These are phyloP conservation scores for Phrynocephalus forsythii DNA, from an alignment of 2,797 vertebrate species.

Conservation along the genomic window DNA sequence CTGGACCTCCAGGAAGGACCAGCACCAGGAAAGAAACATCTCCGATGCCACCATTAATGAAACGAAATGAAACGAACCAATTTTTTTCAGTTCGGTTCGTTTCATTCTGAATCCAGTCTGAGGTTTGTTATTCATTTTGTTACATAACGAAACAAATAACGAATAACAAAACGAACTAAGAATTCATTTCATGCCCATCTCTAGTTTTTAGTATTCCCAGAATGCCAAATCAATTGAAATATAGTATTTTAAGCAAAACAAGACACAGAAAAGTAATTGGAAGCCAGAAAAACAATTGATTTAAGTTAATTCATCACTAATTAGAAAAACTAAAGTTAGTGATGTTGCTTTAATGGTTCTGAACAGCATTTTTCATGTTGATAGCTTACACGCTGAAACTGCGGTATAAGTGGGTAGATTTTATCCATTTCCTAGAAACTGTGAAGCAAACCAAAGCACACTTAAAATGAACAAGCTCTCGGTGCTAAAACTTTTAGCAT, in stretches of 20 bases:
- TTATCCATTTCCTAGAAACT: background rate
- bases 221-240: slow-evolving; percentile 3
- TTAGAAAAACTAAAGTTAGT: background rate
- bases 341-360: slow-evolving; percentile 3
- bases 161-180: no score
- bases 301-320: slow-evolving; percentile 41
- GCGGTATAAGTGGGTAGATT: background rate
- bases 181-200: no score
- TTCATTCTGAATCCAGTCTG: no score
- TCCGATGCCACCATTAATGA: no score
- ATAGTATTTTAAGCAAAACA: slow-evolving; percentile 40
- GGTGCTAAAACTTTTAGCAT: background rate
- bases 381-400: background rate
- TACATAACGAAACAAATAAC: no score
- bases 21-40: no score
- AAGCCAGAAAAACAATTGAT: slow-evolving; percentile 50
- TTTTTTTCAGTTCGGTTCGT: no score
- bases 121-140: no score
- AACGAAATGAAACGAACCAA: no score
- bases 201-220: no score
- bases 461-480: background rate
- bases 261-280: slow-evolving; percentile 19
- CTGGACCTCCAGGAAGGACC: no score
- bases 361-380: slow-evolving; percentile 1
- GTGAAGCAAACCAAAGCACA: slow-evolving; percentile 14